phyloP scores from a whole-genome alignment of 1,140 invertebrate genomes.

The Brachionus calyciflorus region DNA sequence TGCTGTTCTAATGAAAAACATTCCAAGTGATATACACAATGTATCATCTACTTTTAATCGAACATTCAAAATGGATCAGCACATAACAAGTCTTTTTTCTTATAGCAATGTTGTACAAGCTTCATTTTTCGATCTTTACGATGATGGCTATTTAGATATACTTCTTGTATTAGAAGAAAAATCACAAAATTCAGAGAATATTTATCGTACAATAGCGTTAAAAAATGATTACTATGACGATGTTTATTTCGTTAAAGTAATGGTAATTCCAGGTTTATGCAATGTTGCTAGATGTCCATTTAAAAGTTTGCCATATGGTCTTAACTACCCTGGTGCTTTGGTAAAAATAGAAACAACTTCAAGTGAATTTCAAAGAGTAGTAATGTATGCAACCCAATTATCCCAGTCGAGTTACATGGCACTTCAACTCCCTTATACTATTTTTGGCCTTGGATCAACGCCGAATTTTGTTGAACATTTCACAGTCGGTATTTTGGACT shows the following conservation, averaged over 20 bases:
- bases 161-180: conserved; percentile 52
- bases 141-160: conserved; percentile 64
- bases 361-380: conserved; percentile 51
- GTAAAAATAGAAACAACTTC: conserved; percentile 76
- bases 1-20: conserved; percentile 1
- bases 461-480: conserved; percentile 94
- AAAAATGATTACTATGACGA: conserved; percentile 85
- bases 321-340: conserved; percentile 80
- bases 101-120: conserved; percentile 72
- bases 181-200: conserved; percentile 49
- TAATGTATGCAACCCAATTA: conserved; percentile 70
- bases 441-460: conserved; percentile 90
- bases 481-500: conserved; percentile 71
- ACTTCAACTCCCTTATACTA: conserved; percentile 84
- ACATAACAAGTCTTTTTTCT: conserved; percentile 66
- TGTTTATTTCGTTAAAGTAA: conserved; percentile 88
- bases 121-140: conserved; percentile 87
- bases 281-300: neutral
- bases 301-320: conserved; percentile 70
- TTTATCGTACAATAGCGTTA: conserved; percentile 70
- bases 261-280: conserved; percentile 47
- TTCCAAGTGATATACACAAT: neutral
- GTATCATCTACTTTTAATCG: conserved; percentile 60
- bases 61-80: conserved; percentile 74
- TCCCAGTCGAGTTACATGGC: conserved; percentile 86